Evolutionary conservation across 2,888 invertebrate species (phyloP), one percentile per base, ranked within the genome.

Genomic region (Drosophila antonietae): DNA sequence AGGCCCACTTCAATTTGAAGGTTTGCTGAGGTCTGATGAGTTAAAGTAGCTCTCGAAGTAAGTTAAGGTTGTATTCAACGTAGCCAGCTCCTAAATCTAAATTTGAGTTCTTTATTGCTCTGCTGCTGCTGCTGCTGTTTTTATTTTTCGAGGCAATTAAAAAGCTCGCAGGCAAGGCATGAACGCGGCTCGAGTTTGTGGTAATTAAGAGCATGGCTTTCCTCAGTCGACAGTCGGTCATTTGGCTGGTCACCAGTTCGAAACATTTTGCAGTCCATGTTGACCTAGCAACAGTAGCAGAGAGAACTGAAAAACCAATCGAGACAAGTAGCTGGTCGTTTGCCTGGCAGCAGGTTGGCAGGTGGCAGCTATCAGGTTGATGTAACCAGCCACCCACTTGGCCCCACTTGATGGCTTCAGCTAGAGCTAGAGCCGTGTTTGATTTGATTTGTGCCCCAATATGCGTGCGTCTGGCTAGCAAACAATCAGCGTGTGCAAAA

Each of bases 171-270:
- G 33, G 39, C 75, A 63, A 57, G 68, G 43, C 80, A 79, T 37
- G 56, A 60, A 70, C 68, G 63, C 78, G 68, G 55, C 62, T 53
- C 44, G 60, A 60, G 72, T 41, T 57, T 68, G 85, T 51, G 80
- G 68, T 88, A 81, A 84, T 82, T 87, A 81, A 72, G 79, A 56
- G 55, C 67, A 59, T 23, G 58, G 53, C 43, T 68, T 53, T 49
- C 57, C 62, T 6, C 28, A 51, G 53, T 20, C 28, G 66, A n/a
- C 69, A 49, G 47, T 67, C 56, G 20, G 47, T 28, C 69, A 68
- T 67, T 71, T 39, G 51, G 62, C 44, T 44, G 46, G 59, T 51
- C 53, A 52, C 20, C 68, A 61, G 58, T 33, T 47, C 28, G 59
- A 58, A 44, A 55, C 68, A 64, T 51, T 61, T 68, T 33, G 12